A percentile compares a stretch with the other conserved stretches of the same genome.
Evolutionary conservation across 2,888 invertebrate genomes (phyloP).

Genomic region (Deroplatys truncata): DNA sequence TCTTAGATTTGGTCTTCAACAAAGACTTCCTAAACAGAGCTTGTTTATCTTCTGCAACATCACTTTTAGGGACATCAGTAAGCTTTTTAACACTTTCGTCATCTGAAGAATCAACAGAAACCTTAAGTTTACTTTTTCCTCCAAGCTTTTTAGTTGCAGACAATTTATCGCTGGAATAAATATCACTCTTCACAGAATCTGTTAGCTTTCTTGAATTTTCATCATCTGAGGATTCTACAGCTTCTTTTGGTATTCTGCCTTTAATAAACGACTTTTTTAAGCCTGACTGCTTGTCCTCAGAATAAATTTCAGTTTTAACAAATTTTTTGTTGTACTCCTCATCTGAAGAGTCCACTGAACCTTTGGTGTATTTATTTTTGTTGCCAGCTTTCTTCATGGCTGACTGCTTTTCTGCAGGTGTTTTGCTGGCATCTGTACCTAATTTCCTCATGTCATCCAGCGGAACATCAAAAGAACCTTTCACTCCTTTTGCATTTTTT

Average conservation of each 20-base stretch:
- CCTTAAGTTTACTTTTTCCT: slow-evolving; percentile 18
- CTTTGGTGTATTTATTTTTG: slow-evolving; percentile 31
- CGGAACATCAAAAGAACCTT: slow-evolving; percentile 9
- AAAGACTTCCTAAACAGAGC: slow-evolving; percentile 21
- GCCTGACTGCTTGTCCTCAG: slow-evolving; percentile 37
- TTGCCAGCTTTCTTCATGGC: slow-evolving; percentile 25
- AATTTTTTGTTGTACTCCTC: slow-evolving; percentile 39
- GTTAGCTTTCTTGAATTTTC: slow-evolving; percentile 21
- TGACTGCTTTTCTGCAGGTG: slow-evolving; percentile 37
- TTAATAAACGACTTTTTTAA: slow-evolving; percentile 21
- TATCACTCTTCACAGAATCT: slow-evolving; percentile 18
- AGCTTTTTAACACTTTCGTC: slow-evolving; percentile 35
- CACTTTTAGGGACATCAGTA: slow-evolving; percentile 36
- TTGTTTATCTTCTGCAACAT: slow-evolving; percentile 36
- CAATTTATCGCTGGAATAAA: slow-evolving; percentile 17
- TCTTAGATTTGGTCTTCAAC: slow-evolving; percentile 17
- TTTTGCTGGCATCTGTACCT: slow-evolving; percentile 12
- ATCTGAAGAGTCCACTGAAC: slow-evolving; percentile 25
- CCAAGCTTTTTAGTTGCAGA: slow-evolving; percentile 12
- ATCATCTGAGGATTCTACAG: slow-evolving; percentile 28
- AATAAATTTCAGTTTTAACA: slow-evolving; percentile 36
- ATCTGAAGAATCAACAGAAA: slow-evolving; percentile 24
- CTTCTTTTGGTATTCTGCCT: slow-evolving; percentile 30
- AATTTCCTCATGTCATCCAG: slow-evolving; percentile 22
- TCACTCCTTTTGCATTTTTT: slow-evolving; percentile 25